Conservation (phyloP, 2,113 vertebrate genomes). For the Sinocyclocheilus grahami region DNA sequence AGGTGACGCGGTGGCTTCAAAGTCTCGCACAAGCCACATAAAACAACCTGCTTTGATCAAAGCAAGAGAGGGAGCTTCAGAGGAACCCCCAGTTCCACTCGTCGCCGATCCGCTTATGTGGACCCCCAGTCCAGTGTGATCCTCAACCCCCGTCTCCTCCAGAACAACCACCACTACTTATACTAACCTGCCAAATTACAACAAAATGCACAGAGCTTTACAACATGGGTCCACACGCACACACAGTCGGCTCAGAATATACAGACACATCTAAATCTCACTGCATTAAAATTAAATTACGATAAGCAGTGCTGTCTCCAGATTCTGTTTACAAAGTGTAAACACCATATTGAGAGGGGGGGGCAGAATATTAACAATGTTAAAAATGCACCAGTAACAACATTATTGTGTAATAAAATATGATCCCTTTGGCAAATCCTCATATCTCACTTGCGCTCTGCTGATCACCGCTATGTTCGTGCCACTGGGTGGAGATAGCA, state of each 20-base stretch:
- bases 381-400: conserved; percentile 60
- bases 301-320: background rate
- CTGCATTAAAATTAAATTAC: conserved; percentile 64
- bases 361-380: conserved; percentile 68
- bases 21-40: conserved; percentile 96
- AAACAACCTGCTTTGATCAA: conserved; percentile 99
- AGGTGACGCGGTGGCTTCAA: conserved; percentile 99
- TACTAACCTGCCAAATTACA: conserved; percentile 40
- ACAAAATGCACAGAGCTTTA: conserved; percentile 48
- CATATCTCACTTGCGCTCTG: conserved; percentile 54
- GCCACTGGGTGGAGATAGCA: conserved; percentile 80
- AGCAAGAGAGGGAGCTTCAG: conserved; percentile 91
- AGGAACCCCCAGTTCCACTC: conserved; percentile 69
- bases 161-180: conserved; percentile 56
- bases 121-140: conserved; percentile 51
- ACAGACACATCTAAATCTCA: conserved; percentile 6
- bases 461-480: conserved; percentile 57
- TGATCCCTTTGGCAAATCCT: conserved; percentile 70
- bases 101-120: conserved; percentile 65
- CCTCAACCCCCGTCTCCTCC: conserved; percentile 59
- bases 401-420: conserved; percentile 65
- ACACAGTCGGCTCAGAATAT: too few species aligned
- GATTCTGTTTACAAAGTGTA: conserved; percentile 61
- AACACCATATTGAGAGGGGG: conserved; percentile 62
- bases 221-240: background rate